Percentiles rank a stretch among this genome's conserved stretches.
Conservation (phyloP, 1,140 invertebrate species). For the Neodiprion pinetum region DNA sequence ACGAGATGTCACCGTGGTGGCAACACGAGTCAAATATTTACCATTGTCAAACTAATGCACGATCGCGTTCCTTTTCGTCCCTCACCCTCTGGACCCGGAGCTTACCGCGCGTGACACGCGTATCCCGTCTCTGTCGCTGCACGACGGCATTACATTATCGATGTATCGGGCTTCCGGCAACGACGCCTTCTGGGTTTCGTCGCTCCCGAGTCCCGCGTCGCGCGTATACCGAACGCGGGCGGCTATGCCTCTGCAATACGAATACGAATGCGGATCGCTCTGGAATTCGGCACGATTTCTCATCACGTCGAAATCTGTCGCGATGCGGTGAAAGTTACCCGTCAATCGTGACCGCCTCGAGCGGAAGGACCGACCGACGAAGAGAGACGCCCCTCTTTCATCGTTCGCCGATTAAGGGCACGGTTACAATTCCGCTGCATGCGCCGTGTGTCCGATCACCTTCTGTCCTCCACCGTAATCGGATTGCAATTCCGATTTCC, state of each 20-base stretch:
- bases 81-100: background rate
- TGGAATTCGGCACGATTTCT: conserved; percentile 5
- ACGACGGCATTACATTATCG: no score
- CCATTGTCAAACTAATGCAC: conserved; percentile 7
- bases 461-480: no score
- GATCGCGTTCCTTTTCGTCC: conserved; percentile 19
- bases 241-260: background rate
- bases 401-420: background rate
- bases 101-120: conserved; percentile 1
- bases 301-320: conserved; percentile 6
- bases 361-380: background rate
- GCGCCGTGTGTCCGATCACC: no score
- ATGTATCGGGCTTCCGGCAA: no score
- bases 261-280: conserved; percentile 4
- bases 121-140: background rate
- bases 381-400: background rate
- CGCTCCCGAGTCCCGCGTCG: background rate
- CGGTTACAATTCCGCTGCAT: no score
- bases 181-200: background rate
- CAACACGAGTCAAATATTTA: conserved; percentile 9
- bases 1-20: conserved; percentile 5
- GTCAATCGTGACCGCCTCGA: background rate
- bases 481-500: background rate
- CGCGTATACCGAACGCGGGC: background rate
- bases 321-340: background rate